Percentiles rank a stretch among this genome's conserved stretches.
Evolutionary conservation across 2,888 invertebrate species (phyloP).

Genomic region (Amitus sp.): DNA sequence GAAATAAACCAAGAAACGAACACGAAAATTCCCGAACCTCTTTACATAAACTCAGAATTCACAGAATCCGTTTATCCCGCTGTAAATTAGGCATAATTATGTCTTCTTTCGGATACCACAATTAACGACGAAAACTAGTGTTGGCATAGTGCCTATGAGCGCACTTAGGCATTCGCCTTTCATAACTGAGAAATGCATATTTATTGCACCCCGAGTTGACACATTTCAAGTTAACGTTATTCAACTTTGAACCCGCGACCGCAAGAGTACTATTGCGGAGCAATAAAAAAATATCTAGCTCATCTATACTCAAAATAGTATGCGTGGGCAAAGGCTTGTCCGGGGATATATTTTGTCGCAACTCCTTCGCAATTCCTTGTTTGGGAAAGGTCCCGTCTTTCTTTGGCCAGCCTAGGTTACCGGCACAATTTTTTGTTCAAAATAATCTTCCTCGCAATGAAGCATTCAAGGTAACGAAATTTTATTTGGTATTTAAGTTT

Average conservation of each 20-base stretch:
- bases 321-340: conserved; percentile 47
- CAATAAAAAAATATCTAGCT: conserved; percentile 29
- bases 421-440: too few relatives aligned
- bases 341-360: conserved; percentile 35
- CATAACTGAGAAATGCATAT: conserved; percentile 1
- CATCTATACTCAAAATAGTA: conserved; percentile 53
- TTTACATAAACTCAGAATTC: too few relatives aligned
- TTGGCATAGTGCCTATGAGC: conserved; percentile 2
- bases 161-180: not conserved
- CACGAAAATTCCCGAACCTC: too few relatives aligned
- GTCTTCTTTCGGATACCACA: too few relatives aligned
- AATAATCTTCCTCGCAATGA: too few relatives aligned
- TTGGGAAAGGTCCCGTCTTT: conserved; percentile 24
- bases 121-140: not conserved
- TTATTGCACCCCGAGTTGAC: not conserved
- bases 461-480: too few relatives aligned
- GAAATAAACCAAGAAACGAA: too few relatives aligned
- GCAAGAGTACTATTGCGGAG: conserved; percentile 14
- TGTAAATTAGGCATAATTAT: too few relatives aligned
- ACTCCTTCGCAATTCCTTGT: conserved; percentile 29
- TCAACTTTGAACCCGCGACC: conserved; percentile 4
- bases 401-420: conserved; percentile 8
- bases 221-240: not conserved
- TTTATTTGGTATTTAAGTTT: not conserved
- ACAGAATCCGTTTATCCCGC: not conserved